Percentiles rank a stretch among this genome's conserved stretches.
Conservation (phyloP, 2,797 vertebrate species). For the Cuculus canorus region DNA sequence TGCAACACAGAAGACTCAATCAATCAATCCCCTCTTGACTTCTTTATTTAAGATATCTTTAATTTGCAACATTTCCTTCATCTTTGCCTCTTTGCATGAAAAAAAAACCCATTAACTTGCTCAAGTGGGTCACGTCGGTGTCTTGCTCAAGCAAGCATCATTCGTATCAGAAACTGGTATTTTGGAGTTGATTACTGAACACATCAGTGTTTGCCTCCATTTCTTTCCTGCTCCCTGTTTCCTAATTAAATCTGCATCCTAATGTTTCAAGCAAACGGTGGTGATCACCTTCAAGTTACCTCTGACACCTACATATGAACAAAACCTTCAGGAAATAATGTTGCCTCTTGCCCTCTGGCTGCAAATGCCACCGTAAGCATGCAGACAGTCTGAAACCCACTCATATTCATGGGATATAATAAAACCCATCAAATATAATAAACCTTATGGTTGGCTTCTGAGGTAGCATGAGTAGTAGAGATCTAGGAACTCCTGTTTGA, state of each 20-base stretch:
- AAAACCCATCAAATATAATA: neutral
- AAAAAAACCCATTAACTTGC: neutral
- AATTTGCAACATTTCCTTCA: neutral
- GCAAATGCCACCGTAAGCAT: neutral
- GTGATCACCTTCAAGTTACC: neutral
- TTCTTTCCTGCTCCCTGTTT: neutral
- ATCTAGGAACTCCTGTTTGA: neutral
- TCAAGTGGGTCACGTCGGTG: neutral
- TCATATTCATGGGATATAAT: neutral
- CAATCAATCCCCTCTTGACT: neutral
- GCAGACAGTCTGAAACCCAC: neutral
- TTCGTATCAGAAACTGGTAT: fast-evolving
- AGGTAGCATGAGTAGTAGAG: neutral
- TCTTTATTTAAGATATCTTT: neutral
- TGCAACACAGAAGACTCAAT: neutral
- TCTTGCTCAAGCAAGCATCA: neutral
- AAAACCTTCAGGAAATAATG: neutral
- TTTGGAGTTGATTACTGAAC: neutral
- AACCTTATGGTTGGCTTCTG: neutral
- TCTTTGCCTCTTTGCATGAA: neutral
- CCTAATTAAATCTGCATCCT: neutral
- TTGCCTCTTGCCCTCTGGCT: neutral
- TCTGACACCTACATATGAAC: neutral
- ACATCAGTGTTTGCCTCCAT: neutral
- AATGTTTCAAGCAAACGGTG: neutral